These are phyloP conservation scores for Arizona elegans DNA, from an alignment of 2,113 vertebrate genomes.

Conservation along the genomic window DNA sequence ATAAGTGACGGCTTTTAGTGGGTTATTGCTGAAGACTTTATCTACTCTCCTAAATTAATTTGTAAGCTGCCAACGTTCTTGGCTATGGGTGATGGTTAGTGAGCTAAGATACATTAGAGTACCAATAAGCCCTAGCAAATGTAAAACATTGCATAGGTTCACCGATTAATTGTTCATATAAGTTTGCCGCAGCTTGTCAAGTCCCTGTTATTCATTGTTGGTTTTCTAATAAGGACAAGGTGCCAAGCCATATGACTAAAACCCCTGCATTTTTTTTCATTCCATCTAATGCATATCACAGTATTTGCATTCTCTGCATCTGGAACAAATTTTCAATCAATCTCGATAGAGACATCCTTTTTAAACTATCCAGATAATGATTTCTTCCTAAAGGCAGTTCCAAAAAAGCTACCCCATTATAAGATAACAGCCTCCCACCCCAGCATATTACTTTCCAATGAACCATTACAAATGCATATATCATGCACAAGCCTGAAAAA, in stretches of 20 bases:
- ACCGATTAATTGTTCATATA: neutral
- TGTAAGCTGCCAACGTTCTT: neutral
- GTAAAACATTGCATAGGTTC: neutral
- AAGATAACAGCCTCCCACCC: neutral
- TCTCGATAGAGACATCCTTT: neutral
- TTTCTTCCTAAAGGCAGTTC: neutral
- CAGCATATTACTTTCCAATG: neutral
- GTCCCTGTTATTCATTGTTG: neutral
- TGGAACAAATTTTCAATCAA: neutral
- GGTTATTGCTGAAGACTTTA: neutral
- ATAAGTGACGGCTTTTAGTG: neutral
- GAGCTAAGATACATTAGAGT: neutral
- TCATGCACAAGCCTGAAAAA: neutral
- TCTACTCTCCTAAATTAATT: neutral
- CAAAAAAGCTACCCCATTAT: neutral
- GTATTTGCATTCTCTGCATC: neutral
- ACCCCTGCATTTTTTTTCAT: neutral
- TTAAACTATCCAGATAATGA: neutral
- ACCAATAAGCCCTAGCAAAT: neutral
- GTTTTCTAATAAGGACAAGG: neutral
- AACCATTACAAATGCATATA: neutral
- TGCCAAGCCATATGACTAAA: neutral
- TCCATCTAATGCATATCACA: neutral
- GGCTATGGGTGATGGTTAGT: neutral
- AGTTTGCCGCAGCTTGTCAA: neutral